phyloP scores from a whole-genome alignment of 2,113 vertebrate genomes.

The Psophia crepitans region DNA sequence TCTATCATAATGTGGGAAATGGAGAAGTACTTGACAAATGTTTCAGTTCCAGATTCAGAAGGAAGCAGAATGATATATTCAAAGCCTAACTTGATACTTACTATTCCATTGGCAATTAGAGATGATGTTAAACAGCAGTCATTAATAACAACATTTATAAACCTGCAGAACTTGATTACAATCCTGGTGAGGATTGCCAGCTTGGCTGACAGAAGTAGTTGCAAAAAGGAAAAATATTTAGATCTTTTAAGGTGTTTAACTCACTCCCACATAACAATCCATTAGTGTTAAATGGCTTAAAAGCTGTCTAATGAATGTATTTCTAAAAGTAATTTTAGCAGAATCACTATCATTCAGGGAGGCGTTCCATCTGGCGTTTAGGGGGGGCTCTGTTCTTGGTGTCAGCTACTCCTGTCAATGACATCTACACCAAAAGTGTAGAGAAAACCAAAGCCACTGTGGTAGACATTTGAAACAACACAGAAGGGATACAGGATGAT shows the following conservation, averaged over 20 bases:
- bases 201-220: conserved; percentile 33
- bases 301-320: neutral
- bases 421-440: neutral
- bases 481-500: neutral
- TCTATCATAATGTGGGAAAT: neutral
- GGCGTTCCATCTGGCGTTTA: neutral
- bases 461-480: neutral
- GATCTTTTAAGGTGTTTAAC: neutral
- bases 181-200: conserved; percentile 18
- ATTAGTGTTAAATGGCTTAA: conserved; percentile 24
- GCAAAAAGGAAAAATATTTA: conserved; percentile 48
- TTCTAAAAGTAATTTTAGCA: neutral
- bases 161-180: conserved; percentile 14
- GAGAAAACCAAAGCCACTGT: neutral
- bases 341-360: neutral
- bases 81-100: neutral
- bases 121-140: conserved; percentile 25
- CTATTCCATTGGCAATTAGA: conserved; percentile 9
- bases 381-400: neutral
- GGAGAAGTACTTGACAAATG: neutral
- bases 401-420: neutral
- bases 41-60: conserved; percentile 33
- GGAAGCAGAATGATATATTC: neutral
- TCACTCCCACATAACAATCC: neutral
- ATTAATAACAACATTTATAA: conserved; percentile 26